Conservation (phyloP, 2,888 invertebrate genomes). For the Dryomyza anilis region DNA sequence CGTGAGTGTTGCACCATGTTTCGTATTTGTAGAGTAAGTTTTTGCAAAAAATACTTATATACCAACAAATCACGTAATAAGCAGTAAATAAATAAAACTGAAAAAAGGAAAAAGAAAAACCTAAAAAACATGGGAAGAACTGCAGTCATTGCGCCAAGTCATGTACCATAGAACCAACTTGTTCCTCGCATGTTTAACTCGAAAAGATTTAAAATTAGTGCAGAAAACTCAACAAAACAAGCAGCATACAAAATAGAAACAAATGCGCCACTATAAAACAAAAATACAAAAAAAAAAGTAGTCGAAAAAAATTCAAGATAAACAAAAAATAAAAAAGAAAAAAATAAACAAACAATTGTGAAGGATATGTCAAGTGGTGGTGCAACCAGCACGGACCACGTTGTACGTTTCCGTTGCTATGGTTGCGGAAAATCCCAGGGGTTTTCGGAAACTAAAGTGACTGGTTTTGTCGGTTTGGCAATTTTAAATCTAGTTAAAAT, state of each 20-base stretch:
- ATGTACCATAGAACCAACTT: conserved; percentile 14
- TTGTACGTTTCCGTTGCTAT: no score
- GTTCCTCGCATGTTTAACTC: conserved; percentile 12
- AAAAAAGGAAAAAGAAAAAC: neutral
- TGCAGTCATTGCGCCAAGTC: conserved; percentile 13
- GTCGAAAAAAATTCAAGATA: neutral
- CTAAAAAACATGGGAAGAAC: neutral
- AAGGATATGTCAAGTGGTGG: no score
- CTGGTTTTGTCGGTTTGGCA: no score
- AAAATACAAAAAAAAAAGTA: neutral
- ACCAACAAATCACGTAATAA: conserved; percentile 6
- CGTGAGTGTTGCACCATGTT: neutral
- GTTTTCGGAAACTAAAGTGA: no score
- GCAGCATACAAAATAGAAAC: neutral
- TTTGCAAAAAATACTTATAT: neutral
- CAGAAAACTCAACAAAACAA: neutral
- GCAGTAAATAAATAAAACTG: neutral
- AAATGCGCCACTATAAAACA: neutral
- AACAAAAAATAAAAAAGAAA: neutral
- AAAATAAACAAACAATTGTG: no score
- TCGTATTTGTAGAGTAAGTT: neutral
- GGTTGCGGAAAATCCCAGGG: no score
- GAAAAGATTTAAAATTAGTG: conserved; percentile 7
- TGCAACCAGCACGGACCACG: no score
- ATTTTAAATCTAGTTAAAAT: no score